phyloP scores from a whole-genome alignment of 2,113 vertebrate genomes.

The Colossoma macropomum region DNA sequence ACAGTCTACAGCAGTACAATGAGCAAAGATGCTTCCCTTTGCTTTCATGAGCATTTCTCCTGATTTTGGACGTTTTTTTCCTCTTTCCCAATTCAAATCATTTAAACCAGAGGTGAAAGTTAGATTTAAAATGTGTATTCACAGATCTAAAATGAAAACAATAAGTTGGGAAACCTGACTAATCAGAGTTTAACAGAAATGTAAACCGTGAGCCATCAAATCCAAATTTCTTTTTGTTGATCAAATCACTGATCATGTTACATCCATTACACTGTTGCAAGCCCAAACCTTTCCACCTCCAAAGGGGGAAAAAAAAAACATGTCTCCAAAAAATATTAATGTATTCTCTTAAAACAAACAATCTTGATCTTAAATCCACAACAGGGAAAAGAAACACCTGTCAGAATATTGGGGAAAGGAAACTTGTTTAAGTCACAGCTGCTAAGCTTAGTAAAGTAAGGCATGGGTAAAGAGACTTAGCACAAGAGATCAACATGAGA shows the following conservation, averaged over 20 bases:
- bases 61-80: neutral
- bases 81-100: conserved; percentile 15
- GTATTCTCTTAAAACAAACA: conserved; percentile 62
- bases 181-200: conserved; percentile 26
- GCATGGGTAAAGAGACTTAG: conserved; percentile 68
- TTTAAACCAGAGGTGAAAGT: conserved; percentile 18
- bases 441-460: conserved; percentile 72
- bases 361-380: conserved; percentile 65
- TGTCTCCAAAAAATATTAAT: conserved; percentile 30
- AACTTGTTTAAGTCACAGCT: conserved; percentile 64
- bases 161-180: conserved; percentile 29
- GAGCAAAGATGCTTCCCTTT: neutral
- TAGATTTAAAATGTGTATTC: conserved; percentile 28
- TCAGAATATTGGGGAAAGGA: conserved; percentile 62
- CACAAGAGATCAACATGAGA: conserved; percentile 39
- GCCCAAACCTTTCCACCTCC: conserved; percentile 58
- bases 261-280: conserved; percentile 51
- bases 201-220: conserved; percentile 23
- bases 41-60: neutral
- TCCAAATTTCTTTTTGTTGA: conserved; percentile 20
- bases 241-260: conserved; percentile 39
- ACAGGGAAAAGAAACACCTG: conserved; percentile 59
- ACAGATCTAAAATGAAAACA: too few species aligned
- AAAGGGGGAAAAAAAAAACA: conserved; percentile 48
- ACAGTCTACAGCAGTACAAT: conserved; percentile 22